A percentile compares a stretch with the other conserved stretches of the same genome.
Conservation (phyloP, 2,797 vertebrate species). For the Hippoglossus hippoglossus region DNA sequence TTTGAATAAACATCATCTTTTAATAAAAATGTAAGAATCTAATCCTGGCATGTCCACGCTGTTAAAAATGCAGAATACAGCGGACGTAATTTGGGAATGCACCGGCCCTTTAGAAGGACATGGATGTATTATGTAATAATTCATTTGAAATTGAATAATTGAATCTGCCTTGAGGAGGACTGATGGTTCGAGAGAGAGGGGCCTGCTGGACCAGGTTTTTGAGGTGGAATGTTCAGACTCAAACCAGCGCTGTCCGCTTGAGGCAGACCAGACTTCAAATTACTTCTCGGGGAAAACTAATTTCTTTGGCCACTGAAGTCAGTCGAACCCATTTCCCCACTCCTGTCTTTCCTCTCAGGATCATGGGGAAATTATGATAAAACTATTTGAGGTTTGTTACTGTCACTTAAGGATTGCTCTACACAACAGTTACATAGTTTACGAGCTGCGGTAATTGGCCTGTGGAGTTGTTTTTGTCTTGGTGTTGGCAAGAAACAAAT, state of each 20-base stretch:
- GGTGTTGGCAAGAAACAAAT: not conserved
- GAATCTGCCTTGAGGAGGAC: conserved; percentile 70
- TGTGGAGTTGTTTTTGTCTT: not conserved
- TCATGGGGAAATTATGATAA: conserved; percentile 42
- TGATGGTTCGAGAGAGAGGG: conserved; percentile 40
- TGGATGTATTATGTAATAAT: conserved; percentile 75
- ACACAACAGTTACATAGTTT: not conserved
- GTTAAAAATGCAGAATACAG: conserved; percentile 51
- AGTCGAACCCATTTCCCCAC: conserved; percentile 50
- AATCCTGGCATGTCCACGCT: conserved; percentile 33
- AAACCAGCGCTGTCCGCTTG: conserved; percentile 37
- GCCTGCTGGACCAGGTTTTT: conserved; percentile 35
- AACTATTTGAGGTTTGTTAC: conserved; percentile 15
- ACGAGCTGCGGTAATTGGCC: conserved; percentile 3
- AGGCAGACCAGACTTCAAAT: conserved; percentile 56
- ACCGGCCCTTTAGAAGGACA: conserved; percentile 53
- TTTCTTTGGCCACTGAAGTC: conserved; percentile 52
- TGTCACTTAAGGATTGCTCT: conserved; percentile 17
- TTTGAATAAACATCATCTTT: conserved; percentile 70
- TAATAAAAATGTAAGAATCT: conserved; percentile 53
- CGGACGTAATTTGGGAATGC: conserved; percentile 50
- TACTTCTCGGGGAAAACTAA: conserved; percentile 64
- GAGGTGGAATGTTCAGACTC: conserved; percentile 41
- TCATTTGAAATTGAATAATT: conserved; percentile 82
- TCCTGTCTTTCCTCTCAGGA: conserved; percentile 35